A percentile compares a stretch with the other conserved stretches of the same genome.
These are phyloP conservation scores for Poeciliopsis gracilis DNA, from an alignment of 2,797 vertebrate genomes.

Conservation along the genomic window DNA sequence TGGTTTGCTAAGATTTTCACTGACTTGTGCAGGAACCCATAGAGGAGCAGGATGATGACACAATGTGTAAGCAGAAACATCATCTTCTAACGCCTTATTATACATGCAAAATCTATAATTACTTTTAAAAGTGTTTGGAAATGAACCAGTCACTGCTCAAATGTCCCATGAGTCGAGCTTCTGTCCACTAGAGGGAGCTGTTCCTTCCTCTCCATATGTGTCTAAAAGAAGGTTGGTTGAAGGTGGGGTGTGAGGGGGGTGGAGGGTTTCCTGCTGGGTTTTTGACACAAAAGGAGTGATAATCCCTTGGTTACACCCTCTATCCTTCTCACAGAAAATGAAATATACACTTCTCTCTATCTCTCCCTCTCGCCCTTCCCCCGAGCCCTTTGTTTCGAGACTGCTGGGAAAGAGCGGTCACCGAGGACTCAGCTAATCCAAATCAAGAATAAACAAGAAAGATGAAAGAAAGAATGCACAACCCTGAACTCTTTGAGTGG, in stretches of 20 bases:
- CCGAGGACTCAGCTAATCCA: slow-evolving; percentile 54
- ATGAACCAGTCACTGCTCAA: neutral
- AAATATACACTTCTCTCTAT: slow-evolving; percentile 17
- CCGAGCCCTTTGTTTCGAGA: slow-evolving; percentile 32
- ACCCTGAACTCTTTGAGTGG: slow-evolving; percentile 20
- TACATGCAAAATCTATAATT: neutral
- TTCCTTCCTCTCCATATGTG: neutral
- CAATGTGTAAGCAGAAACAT: slow-evolving; percentile 22
- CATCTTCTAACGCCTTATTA: neutral
- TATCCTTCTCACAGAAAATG: slow-evolving; percentile 39
- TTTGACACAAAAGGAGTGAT: slow-evolving; percentile 31
- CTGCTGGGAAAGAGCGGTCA: slow-evolving; percentile 30
- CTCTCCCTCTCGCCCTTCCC: slow-evolving; percentile 2
- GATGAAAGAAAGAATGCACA: slow-evolving; percentile 22
- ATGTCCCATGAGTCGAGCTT: neutral
- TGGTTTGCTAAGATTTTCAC: slow-evolving; percentile 38
- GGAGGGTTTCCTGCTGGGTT: slow-evolving; percentile 28
- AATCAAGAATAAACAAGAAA: slow-evolving; percentile 46
- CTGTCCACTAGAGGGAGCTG: slow-evolving; percentile 51
- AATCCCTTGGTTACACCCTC: slow-evolving; percentile 36
- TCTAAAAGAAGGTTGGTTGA: slow-evolving; percentile 14
- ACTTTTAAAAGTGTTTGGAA: neutral
- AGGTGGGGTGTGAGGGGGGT: slow-evolving; percentile 3
- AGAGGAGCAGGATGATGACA: slow-evolving; percentile 27
- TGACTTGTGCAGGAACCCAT: slow-evolving; percentile 29